These are phyloP conservation scores for Kryptolebias ocellatus DNA, from an alignment of 2,797 vertebrate species.

Conservation along the genomic window DNA sequence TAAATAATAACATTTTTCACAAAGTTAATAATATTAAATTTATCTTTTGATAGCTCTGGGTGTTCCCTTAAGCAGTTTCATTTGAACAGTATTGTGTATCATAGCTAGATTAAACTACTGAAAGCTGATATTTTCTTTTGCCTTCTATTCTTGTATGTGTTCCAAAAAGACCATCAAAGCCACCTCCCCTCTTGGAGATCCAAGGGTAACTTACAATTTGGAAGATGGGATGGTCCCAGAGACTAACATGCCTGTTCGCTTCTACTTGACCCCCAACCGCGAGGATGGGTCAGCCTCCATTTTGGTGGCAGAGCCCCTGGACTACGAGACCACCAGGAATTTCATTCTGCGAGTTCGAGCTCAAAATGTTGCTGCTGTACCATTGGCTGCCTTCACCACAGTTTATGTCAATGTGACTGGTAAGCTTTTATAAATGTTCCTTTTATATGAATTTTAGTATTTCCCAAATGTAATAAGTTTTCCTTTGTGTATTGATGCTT, in stretches of 20 bases:
- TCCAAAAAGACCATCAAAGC: slow-evolving; percentile 85
- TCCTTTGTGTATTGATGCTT: background rate
- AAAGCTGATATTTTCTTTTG: background rate
- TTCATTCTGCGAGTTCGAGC: slow-evolving; percentile 88
- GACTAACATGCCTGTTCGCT: slow-evolving; percentile 90
- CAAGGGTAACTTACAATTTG: slow-evolving; percentile 88
- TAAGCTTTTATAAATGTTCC: slow-evolving; percentile 45
- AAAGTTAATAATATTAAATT: too few relatives aligned
- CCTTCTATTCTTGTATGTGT: background rate
- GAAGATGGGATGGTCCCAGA: slow-evolving; percentile 90
- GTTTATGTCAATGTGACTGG: slow-evolving; percentile 88
- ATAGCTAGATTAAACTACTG: background rate
- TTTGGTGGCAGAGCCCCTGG: slow-evolving; percentile 88
- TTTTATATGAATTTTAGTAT: background rate
- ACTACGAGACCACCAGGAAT: slow-evolving; percentile 88
- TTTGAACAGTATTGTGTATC: too few relatives aligned
- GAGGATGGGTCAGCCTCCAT: slow-evolving; percentile 89
- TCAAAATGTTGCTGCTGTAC: slow-evolving; percentile 89
- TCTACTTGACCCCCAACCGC: slow-evolving; percentile 91
- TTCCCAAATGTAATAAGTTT: background rate
- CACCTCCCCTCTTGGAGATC: slow-evolving; percentile 87
- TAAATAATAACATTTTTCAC: too few relatives aligned
- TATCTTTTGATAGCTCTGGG: too few relatives aligned
- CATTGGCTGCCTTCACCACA: slow-evolving; percentile 86
- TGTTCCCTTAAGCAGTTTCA: too few relatives aligned